A percentile compares a stretch with the other conserved stretches of the same genome.
Evolutionary conservation across 2,797 vertebrate species (phyloP).

Genomic region (Amblyraja radiata): DNA sequence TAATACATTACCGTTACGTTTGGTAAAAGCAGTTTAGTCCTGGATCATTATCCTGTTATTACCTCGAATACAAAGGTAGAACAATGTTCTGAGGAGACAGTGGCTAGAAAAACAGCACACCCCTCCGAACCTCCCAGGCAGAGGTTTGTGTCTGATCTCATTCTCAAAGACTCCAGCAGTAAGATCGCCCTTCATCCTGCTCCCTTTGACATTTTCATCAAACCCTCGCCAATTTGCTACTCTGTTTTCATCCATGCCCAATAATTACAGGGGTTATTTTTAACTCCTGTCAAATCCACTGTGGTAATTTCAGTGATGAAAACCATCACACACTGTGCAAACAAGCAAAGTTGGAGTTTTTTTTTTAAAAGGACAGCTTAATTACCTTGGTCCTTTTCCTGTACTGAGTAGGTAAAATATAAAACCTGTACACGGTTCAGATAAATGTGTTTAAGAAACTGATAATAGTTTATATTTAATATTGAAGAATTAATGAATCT

Average conservation of each 20-base stretch:
- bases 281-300: not conserved
- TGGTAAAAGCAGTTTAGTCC: not conserved
- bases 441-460: not conserved
- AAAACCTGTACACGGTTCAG: not conserved
- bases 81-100: not conserved
- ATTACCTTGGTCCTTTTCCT: not conserved
- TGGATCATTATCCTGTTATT: slow-evolving; percentile 8
- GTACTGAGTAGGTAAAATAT: not conserved
- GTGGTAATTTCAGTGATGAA: not conserved
- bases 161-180: not conserved
- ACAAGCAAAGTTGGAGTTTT: not conserved
- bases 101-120: not conserved
- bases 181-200: not conserved
- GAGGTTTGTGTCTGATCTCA: slow-evolving; percentile 11
- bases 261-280: not conserved
- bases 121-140: not conserved
- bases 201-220: not conserved
- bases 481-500: not conserved
- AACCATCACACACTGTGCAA: slow-evolving; percentile 7
- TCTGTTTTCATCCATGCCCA: not conserved
- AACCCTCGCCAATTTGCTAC: not conserved
- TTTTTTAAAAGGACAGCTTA: not conserved
- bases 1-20: not conserved
- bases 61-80: not conserved
- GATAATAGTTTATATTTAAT: not conserved